Percentiles rank a stretch among this genome's conserved stretches.
These are phyloP conservation scores for Leucoptera coffeella DNA, from an alignment of 2,888 invertebrate genomes.

Conservation along the genomic window DNA sequence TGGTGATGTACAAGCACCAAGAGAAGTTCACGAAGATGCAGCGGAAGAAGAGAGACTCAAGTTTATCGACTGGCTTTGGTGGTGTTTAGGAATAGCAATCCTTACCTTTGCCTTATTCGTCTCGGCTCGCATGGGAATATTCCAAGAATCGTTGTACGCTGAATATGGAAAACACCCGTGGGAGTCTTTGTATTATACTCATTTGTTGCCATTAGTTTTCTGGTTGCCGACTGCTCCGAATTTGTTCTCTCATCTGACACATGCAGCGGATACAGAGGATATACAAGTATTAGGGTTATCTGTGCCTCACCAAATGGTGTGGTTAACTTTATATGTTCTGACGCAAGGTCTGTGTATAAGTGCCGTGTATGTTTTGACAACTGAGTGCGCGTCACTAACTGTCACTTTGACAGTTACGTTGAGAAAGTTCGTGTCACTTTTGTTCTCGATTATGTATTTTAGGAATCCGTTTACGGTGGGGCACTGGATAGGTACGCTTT, in stretches of 20 bases:
- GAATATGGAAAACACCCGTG: conserved; percentile 87
- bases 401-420: conserved; percentile 94
- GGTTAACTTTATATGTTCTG: conserved; percentile 73
- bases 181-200: conserved; percentile 85
- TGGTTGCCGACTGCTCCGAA: conserved; percentile 77
- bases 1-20: conserved; percentile 57
- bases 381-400: conserved; percentile 88
- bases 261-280: conserved; percentile 62
- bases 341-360: conserved; percentile 93
- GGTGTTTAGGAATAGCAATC: conserved; percentile 68
- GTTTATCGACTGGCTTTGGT: conserved; percentile 53
- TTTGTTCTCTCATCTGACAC: conserved; percentile 67
- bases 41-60: conserved; percentile 28
- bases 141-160: conserved; percentile 81
- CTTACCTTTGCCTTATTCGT: conserved; percentile 84
- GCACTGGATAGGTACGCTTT: conserved; percentile 85
- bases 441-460: conserved; percentile 95
- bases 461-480: conserved; percentile 85
- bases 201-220: conserved; percentile 83
- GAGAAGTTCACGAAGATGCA: conserved; percentile 32
- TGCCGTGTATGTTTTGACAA: conserved; percentile 89
- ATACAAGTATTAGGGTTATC: conserved; percentile 55
- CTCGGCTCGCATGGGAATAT: conserved; percentile 93
- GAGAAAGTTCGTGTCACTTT: conserved; percentile 88
- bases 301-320: conserved; percentile 72